Evolutionary conservation across 2,888 invertebrate genomes (phyloP), one percentile per base, ranked within the genome.

Genomic region (Ryuthela nishihirai): DNA sequence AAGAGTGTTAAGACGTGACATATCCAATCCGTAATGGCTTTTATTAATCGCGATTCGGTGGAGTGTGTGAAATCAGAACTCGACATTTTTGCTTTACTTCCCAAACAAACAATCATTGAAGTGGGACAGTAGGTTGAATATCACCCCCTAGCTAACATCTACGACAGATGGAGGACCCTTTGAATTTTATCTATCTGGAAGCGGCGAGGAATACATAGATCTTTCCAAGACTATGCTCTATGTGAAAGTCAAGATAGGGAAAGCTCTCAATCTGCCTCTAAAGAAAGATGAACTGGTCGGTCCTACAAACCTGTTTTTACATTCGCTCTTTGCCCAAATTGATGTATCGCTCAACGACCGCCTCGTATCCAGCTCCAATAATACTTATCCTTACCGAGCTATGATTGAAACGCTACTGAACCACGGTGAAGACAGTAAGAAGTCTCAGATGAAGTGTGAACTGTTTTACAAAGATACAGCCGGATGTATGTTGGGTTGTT

Each of bases 401-500:
- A 43, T 39, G 21, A 43, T 55, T n/a, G 48, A 55, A 32, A 43
- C 43, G 10, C 34, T 48, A 18, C 6, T 49, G 38, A 55, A 55
- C 24, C 23, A 48, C 17, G 48, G 38, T 17, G 25, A 23, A 17
- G 36, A 36, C 24, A 20, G 25, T n/a, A 54, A 41, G 21, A 54
- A 32, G 10, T 20, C 9, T 15, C 12, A 23, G 21, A 29, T 48
- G 3, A 38, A 36, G 7, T 42, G 20, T 26, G 47, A 47, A 38
- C 15, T 25, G 2, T 47, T 47, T 38, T 54, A 23, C 20, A 54
- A 29, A 24, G 44, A 41, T 24, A 25, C 15, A 15, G n/a, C 7
- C 15, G 18, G n/a, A n/a, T n/a, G n/a, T n/a, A n/a, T n/a, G n/a
- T n/a, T n/a, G n/a, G n/a, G n/a, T n/a, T n/a, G n/a, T n/a, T n/a